Evolutionary conservation across 2,797 vertebrate species (phyloP).

Genomic region (Prunella strophiata): DNA sequence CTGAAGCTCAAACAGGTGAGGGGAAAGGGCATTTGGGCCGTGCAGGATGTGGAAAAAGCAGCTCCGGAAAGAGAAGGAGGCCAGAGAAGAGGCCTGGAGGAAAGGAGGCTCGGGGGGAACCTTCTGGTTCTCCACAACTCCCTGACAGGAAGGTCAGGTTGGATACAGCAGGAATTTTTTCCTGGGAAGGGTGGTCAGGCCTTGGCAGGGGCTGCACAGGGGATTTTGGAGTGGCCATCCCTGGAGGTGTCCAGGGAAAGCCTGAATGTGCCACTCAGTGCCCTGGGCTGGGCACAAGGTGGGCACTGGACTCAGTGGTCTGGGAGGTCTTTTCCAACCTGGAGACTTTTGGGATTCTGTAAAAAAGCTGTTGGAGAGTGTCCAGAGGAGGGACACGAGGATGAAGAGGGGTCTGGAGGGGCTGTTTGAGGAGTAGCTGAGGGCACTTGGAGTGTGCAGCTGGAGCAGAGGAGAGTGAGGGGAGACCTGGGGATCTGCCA

Average conservation of each 20-base stretch:
- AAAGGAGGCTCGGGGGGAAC: rapidly evolving
- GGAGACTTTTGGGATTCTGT: background rate
- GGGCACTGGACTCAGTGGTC: rapidly evolving
- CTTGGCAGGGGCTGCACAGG: too few species aligned
- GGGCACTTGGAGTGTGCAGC: background rate
- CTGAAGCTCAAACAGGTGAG: conserved; percentile 97
- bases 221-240: background rate
- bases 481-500: background rate
- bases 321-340: background rate
- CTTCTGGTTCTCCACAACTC: rapidly evolving
- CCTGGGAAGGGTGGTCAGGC: background rate
- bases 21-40: background rate
- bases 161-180: background rate
- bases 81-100: background rate
- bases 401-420: background rate
- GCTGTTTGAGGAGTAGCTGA: background rate
- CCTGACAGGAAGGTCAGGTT: rapidly evolving
- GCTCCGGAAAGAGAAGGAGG: background rate
- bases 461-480: background rate
- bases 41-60: background rate
- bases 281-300: background rate
- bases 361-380: background rate
- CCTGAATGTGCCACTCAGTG: background rate
- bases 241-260: background rate
- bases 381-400: background rate